phyloP scores from a whole-genome alignment of 2,113 vertebrate species.

The Ornithorhynchus anatinus region DNA sequence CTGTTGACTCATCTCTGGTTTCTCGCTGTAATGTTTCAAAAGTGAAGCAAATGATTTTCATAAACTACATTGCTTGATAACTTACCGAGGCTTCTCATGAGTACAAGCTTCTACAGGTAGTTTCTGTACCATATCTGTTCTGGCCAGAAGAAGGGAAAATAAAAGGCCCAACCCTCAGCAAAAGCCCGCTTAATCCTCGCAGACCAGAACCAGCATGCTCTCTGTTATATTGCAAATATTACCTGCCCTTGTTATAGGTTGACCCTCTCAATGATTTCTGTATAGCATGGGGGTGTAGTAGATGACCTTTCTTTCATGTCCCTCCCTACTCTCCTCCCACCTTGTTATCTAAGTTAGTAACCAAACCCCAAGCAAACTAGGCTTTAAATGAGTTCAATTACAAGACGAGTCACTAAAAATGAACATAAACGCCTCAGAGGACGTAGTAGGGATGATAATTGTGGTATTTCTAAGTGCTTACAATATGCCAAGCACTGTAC shows the following conservation, averaged over 20 bases:
- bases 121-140: background rate
- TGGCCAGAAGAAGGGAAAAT: background rate
- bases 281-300: too few species aligned
- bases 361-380: too few species aligned
- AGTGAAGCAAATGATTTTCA: background rate
- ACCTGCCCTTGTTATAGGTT: background rate
- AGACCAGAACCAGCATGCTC: background rate
- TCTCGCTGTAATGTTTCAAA: background rate
- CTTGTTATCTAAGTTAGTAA: too few species aligned
- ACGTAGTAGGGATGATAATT: too few species aligned
- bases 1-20: background rate
- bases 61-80: background rate
- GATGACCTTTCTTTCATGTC: too few species aligned
- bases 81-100: background rate
- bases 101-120: background rate
- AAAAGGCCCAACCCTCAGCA: background rate
- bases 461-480: too few species aligned
- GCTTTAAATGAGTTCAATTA: too few species aligned
- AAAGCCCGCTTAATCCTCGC: background rate
- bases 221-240: conserved; percentile 7
- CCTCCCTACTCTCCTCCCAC: too few species aligned
- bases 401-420: too few species aligned
- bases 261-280: too few species aligned
- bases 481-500: too few species aligned
- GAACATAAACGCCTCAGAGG: too few species aligned